Percentiles rank a stretch among this genome's conserved stretches.
phyloP scores from a whole-genome alignment of 2,797 vertebrate species.

The Pantherophis alleghaniensis region DNA sequence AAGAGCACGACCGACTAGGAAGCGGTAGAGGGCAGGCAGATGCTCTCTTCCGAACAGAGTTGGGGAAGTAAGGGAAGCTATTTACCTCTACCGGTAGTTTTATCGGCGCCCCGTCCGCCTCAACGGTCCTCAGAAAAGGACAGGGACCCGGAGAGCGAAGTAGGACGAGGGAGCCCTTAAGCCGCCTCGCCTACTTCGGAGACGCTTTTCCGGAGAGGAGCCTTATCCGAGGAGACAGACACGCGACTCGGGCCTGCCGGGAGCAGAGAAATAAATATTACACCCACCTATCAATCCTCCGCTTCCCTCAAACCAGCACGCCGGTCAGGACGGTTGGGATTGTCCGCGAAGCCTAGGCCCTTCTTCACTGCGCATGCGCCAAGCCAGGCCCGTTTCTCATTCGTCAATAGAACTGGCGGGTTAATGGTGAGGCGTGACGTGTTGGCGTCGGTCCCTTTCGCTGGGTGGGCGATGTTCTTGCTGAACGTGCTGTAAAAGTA shows the following conservation, averaged over 20 bases:
- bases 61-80: neutral
- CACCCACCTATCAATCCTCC: neutral
- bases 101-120: neutral
- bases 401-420: neutral
- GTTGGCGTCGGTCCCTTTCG: neutral
- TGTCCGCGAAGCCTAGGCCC: neutral
- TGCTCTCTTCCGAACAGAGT: neutral
- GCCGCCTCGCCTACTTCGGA: neutral
- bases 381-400: fast-evolving
- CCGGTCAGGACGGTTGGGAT: neutral
- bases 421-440: neutral
- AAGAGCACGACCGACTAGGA: neutral
- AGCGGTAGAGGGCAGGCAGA: neutral
- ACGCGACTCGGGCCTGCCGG: neutral
- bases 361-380: slow-evolving; percentile 2
- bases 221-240: neutral
- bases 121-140: neutral
- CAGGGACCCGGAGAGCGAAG: neutral
- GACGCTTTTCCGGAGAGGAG: neutral
- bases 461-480: neutral
- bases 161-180: fast-evolving
- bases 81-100: neutral
- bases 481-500: neutral
- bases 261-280: neutral
- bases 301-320: neutral